A percentile compares a stretch with the other conserved stretches of the same genome.
phyloP scores from a whole-genome alignment of 2,113 vertebrate species.

The Sylvicapra grimmia region DNA sequence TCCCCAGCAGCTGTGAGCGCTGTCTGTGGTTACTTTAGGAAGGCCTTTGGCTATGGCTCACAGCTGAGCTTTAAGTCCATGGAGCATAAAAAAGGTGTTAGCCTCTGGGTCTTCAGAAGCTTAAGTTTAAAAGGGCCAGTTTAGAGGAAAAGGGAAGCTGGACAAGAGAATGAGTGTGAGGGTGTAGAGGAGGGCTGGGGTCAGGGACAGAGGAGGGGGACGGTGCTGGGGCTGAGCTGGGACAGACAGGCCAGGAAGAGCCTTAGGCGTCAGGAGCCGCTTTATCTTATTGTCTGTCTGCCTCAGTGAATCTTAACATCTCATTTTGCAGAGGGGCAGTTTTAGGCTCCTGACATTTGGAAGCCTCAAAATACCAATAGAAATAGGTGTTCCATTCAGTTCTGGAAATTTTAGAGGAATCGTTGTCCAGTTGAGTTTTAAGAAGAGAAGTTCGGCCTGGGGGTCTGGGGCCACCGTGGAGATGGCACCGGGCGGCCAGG shows the following conservation, averaged over 20 bases:
- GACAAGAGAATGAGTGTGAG: not conserved
- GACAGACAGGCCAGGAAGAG: not conserved
- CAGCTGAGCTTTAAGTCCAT: not conserved
- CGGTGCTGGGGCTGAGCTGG: not conserved
- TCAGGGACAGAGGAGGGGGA: not conserved
- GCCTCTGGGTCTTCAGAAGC: not conserved
- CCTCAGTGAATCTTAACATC: not conserved
- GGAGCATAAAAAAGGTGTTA: not conserved
- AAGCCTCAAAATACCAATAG: not conserved
- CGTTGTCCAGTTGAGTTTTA: not conserved
- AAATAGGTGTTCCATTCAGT: not conserved
- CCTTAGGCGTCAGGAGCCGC: not conserved
- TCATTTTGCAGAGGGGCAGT: not conserved
- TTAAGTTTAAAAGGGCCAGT: not conserved
- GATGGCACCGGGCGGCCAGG: not conserved
- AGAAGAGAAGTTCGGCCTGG: not conserved
- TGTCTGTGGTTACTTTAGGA: not conserved
- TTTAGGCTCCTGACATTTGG: not conserved
- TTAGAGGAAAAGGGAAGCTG: not conserved
- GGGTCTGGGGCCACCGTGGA: not conserved
- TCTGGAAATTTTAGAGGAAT: not conserved
- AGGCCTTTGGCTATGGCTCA: not conserved
- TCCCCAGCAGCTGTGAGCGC: not conserved
- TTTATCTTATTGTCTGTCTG: not conserved
- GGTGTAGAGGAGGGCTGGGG: not conserved